phyloP scores from a whole-genome alignment of 2,888 invertebrate genomes.

The Ptychoptera albimana region DNA sequence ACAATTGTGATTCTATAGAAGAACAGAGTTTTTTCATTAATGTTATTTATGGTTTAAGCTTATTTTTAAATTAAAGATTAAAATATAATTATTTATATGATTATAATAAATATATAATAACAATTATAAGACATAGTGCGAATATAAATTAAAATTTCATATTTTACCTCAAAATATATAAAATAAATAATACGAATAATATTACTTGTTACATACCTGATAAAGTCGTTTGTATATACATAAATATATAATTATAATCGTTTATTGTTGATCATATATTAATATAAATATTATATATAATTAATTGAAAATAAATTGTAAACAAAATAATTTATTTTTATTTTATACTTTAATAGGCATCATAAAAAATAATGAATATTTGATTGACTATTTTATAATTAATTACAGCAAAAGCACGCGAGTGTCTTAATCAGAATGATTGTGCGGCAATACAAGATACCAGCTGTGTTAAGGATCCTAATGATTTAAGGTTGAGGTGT shows the following conservation, averaged over 20 bases:
- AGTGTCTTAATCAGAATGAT: constrained; percentile 43
- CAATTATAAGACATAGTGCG: no score
- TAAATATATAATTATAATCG: neutral
- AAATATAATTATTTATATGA: no score
- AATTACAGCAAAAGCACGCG: constrained; percentile 36
- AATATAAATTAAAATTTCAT: no score
- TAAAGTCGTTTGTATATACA: neutral
- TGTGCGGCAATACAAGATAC: constrained; percentile 47
- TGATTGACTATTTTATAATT: constrained; percentile 2
- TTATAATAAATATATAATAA: no score
- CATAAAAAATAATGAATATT: no score
- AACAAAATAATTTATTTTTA: neutral
- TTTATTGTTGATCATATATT: neutral
- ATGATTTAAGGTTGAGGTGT: constrained; percentile 44
- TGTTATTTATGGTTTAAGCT: no score
- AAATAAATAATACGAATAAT: no score
- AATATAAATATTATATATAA: neutral
- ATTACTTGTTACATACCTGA: no score
- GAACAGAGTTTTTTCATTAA: no score
- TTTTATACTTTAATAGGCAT: neutral
- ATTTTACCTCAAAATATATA: no score
- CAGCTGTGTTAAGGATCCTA: constrained; percentile 47
- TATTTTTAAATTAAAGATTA: no score
- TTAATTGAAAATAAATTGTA: neutral
- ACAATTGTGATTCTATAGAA: no score